Conservation (phyloP, 2,888 invertebrate species). For the Netelia fuscicornis region DNA sequence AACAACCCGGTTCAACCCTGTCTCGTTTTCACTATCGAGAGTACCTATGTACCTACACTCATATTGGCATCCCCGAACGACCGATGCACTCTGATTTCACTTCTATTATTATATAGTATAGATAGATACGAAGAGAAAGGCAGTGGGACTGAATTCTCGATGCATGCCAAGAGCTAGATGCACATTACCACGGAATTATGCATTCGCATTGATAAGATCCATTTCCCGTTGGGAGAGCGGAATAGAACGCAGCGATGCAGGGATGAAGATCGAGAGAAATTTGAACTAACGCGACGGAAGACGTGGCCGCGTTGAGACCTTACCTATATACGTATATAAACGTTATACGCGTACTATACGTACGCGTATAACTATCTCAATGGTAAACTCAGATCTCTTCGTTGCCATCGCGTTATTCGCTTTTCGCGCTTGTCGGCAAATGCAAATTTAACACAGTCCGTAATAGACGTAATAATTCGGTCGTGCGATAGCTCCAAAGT, state of each 20-base stretch:
- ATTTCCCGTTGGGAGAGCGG: constrained; percentile 62
- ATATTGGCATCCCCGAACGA: constrained; percentile 42
- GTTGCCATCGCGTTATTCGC: constrained; percentile 47
- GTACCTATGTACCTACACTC: background rate
- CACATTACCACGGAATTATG: constrained; percentile 74
- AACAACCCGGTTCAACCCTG: constrained; percentile 5
- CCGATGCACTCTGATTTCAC: constrained; percentile 32
- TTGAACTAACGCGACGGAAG: constrained; percentile 60
- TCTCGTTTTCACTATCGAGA: constrained; percentile 38
- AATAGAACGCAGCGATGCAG: constrained; percentile 51
- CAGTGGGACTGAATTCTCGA: constrained; percentile 50
- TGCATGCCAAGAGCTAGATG: constrained; percentile 53
- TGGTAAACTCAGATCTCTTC: constrained; percentile 45
- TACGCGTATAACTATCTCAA: constrained; percentile 15
- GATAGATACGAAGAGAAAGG: constrained; percentile 9
- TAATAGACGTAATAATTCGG: constrained; percentile 67
- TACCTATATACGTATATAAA: background rate
- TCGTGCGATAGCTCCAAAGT: constrained; percentile 40
- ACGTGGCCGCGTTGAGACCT: background rate
- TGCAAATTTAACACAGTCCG: constrained; percentile 65
- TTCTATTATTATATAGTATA: background rate
- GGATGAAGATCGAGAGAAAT: constrained; percentile 70
- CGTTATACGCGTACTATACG: background rate
- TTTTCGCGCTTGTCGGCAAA: constrained; percentile 50
- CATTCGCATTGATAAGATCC: constrained; percentile 77